Evolutionary conservation across 2,797 vertebrate species (phyloP).

Genomic region (Peromyscus melanophrys): DNA sequence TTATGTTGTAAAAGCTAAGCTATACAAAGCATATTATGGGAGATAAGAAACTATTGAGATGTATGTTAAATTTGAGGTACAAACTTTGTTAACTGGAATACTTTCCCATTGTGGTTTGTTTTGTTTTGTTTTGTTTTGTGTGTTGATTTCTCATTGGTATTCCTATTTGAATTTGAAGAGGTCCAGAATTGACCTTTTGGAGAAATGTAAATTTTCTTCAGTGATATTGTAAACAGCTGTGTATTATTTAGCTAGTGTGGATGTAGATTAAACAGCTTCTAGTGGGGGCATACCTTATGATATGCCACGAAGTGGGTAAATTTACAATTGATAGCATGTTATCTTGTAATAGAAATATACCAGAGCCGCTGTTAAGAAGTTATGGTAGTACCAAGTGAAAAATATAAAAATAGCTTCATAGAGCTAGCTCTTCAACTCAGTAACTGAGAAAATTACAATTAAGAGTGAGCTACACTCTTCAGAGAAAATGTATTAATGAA

Average conservation of each 20-base stretch:
- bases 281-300: neutral
- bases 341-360: constrained; percentile 32
- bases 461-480: neutral
- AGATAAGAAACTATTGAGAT: neutral
- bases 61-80: neutral
- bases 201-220: constrained; percentile 24
- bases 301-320: neutral
- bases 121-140: neutral
- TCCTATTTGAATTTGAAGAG: constrained; percentile 36
- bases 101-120: neutral
- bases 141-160: constrained; percentile 21
- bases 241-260: neutral
- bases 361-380: constrained; percentile 31
- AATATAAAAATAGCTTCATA: neutral
- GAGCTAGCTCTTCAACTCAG: neutral
- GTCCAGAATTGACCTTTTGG: constrained; percentile 33
- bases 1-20: neutral
- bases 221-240: neutral
- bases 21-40: neutral
- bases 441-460: constrained; percentile 34
- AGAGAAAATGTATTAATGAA: constrained; percentile 55
- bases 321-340: constrained; percentile 25
- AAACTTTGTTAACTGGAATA: constrained; percentile 43
- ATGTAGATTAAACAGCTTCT: neutral
- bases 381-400: neutral